phyloP scores from a whole-genome alignment of 2,888 invertebrate species.

The Cheilosia variabilis region DNA sequence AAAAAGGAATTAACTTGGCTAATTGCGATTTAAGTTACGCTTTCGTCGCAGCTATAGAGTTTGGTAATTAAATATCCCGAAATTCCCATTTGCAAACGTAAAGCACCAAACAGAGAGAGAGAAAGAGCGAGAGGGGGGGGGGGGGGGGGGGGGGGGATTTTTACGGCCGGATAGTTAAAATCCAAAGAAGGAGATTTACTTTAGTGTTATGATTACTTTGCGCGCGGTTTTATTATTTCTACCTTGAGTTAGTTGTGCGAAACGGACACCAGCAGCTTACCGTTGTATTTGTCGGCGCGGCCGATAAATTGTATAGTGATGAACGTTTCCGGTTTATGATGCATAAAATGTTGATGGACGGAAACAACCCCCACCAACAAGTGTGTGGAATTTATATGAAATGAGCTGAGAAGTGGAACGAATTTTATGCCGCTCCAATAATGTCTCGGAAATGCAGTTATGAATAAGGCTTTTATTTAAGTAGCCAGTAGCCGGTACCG shows the following conservation, averaged over 20 bases:
- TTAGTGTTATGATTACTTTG: slow-evolving; percentile 43
- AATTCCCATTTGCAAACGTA: neutral
- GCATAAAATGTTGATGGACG: slow-evolving; percentile 40
- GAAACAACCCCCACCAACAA: slow-evolving; percentile 22
- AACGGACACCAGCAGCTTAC: slow-evolving; percentile 23
- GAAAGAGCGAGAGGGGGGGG: too few relatives aligned
- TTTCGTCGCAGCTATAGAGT: slow-evolving; percentile 43
- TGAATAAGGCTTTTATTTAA: slow-evolving; percentile 43
- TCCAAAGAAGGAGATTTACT: slow-evolving; percentile 43
- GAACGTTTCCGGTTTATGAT: slow-evolving; percentile 38
- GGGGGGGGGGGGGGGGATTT: neutral
- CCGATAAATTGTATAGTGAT: slow-evolving; percentile 25
- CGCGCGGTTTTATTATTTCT: slow-evolving; percentile 53
- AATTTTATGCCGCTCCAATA: slow-evolving; percentile 39
- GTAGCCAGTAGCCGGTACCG: neutral
- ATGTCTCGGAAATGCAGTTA: slow-evolving; percentile 19
- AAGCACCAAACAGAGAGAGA: neutral
- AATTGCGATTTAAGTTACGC: slow-evolving; percentile 72
- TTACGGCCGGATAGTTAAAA: slow-evolving; percentile 58
- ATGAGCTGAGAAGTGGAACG: slow-evolving; percentile 48
- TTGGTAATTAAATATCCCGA: slow-evolving; percentile 65
- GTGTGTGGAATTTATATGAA: slow-evolving; percentile 44
- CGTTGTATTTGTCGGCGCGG: slow-evolving; percentile 1
- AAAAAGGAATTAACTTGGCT: slow-evolving; percentile 72
- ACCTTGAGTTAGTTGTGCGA: slow-evolving; percentile 39